Conservation (phyloP, 1,140 invertebrate genomes). For the Aplysia californica region DNA sequence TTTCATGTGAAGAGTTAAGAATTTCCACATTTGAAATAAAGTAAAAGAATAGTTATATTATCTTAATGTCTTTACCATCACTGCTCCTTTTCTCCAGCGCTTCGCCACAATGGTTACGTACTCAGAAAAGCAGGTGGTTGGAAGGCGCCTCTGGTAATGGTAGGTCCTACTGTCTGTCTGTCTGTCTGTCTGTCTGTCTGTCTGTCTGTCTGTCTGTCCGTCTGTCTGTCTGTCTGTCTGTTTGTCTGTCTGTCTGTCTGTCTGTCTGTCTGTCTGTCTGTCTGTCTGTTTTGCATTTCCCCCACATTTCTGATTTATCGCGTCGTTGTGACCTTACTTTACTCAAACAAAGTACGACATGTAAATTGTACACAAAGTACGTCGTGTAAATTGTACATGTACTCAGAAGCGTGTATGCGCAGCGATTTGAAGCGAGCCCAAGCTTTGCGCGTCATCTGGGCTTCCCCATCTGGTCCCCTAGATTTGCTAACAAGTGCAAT, state of each 20-base stretch:
- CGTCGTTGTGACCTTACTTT: not conserved
- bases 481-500: too few relatives aligned
- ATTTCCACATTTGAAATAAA: too few relatives aligned
- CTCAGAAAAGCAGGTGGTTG: too few relatives aligned
- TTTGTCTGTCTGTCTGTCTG: not conserved
- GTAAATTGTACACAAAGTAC: too few relatives aligned
- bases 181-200: not conserved
- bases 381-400: not conserved
- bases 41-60: too few relatives aligned
- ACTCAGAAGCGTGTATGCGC: not conserved
- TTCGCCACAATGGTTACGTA: too few relatives aligned
- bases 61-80: too few relatives aligned
- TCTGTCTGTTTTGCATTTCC: too few relatives aligned
- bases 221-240: too few relatives aligned
- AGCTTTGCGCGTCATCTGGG: not conserved
- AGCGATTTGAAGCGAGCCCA: not conserved
- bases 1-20: too few relatives aligned
- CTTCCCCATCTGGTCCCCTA: not conserved
- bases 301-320: not conserved
- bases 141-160: too few relatives aligned
- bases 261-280: not conserved
- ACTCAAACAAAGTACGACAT: not conserved
- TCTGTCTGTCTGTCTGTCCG: not conserved
- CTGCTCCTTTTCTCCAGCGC: too few relatives aligned
- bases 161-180: not conserved